phyloP scores from a whole-genome alignment of 1,140 invertebrate species.

The Phenacoccus solenopsis region DNA sequence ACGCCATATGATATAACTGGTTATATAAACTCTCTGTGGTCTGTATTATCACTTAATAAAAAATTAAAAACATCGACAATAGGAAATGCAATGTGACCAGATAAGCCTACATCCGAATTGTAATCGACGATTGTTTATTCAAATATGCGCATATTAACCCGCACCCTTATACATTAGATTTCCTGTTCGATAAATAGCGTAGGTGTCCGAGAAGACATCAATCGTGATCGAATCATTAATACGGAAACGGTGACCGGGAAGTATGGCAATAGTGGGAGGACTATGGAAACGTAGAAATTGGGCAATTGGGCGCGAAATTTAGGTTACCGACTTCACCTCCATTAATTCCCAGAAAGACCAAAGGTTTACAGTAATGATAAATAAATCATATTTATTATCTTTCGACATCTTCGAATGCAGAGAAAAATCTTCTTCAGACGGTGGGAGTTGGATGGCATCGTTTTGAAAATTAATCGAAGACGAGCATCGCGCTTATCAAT shows the following conservation, averaged over 20 bases:
- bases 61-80: too few relatives aligned
- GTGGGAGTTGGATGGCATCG: not conserved
- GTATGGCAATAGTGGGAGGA: not conserved
- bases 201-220: not conserved
- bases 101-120: not conserved
- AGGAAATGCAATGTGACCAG: too few relatives aligned
- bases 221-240: too few relatives aligned
- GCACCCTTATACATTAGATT: not conserved
- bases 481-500: not conserved
- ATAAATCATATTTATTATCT: not conserved
- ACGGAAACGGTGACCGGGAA: not conserved
- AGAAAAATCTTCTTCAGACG: not conserved
- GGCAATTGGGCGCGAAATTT: not conserved
- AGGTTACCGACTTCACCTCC: not conserved
- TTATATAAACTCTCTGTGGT: too few relatives aligned
- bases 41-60: too few relatives aligned
- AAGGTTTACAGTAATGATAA: not conserved
- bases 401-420: not conserved
- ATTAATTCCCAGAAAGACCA: too few relatives aligned
- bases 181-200: not conserved
- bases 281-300: not conserved
- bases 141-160: not conserved
- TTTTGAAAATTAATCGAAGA: not conserved
- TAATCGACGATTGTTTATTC: not conserved
- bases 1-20: too few relatives aligned